phyloP scores from a whole-genome alignment of 2,113 vertebrate species.

The Ictidomys tridecemlineatus region DNA sequence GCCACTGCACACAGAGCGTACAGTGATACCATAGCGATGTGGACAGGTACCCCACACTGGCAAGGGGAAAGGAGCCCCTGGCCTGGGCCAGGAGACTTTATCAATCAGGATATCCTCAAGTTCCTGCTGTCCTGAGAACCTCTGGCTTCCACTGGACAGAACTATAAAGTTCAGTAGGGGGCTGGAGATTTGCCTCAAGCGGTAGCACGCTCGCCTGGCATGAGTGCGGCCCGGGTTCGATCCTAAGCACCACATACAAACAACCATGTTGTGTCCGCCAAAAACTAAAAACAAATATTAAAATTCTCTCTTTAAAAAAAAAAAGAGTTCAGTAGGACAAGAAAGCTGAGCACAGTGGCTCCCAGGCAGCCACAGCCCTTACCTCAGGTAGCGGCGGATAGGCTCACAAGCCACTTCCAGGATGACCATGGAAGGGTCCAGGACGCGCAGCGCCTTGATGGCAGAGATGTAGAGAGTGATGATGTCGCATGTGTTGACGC shows the following conservation, averaged over 20 bases:
- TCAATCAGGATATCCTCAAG: fast-evolving
- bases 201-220: too few relatives aligned
- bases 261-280: too few relatives aligned
- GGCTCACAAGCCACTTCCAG: slow-evolving; percentile 98
- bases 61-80: background rate
- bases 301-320: too few relatives aligned
- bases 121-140: too few relatives aligned
- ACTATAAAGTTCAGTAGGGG: too few relatives aligned
- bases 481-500: slow-evolving; percentile 97
- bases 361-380: background rate
- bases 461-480: slow-evolving; percentile 98
- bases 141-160: too few relatives aligned
- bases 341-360: too few relatives aligned
- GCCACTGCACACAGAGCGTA: background rate
- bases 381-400: slow-evolving; percentile 97
- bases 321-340: background rate
- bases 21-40: too few relatives aligned
- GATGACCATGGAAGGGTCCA: slow-evolving; percentile 98
- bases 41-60: background rate
- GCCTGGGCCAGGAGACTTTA: background rate
- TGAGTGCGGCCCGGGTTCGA: too few relatives aligned
- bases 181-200: too few relatives aligned
- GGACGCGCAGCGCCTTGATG: slow-evolving; percentile 96
- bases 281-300: too few relatives aligned
- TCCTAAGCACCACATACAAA: too few relatives aligned